Evolutionary conservation across 2,888 invertebrate genomes (phyloP).

Genomic region (Agonum fuliginosum): DNA sequence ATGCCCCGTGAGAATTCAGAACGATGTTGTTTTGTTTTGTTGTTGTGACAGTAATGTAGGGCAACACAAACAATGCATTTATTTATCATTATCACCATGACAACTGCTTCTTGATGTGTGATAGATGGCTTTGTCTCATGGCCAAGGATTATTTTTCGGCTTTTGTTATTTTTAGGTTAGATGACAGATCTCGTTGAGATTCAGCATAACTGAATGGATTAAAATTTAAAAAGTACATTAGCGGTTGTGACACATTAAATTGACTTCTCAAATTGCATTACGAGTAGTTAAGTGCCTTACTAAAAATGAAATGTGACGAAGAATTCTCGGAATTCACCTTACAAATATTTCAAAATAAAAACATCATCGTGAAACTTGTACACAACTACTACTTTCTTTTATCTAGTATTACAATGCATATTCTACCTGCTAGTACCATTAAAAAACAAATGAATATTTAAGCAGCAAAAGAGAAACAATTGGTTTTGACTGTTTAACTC

Average conservation of each 20-base stretch:
- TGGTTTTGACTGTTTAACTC: constrained; percentile 33
- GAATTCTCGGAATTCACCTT: constrained; percentile 35
- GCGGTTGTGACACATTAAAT: constrained; percentile 14
- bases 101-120: constrained; percentile 7
- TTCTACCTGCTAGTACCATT: constrained; percentile 19
- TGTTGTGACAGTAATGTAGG: constrained; percentile 26
- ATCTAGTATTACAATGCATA: constrained; percentile 10
- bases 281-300: constrained; percentile 6
- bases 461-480: constrained; percentile 38
- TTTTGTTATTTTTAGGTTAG: constrained; percentile 42
- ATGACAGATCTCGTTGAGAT: constrained; percentile 23
- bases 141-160: constrained; percentile 32
- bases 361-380: constrained; percentile 10
- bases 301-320: constrained; percentile 4
- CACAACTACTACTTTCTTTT: constrained; percentile 41
- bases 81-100: constrained; percentile 17
- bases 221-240: constrained; percentile 12
- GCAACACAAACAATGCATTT: constrained; percentile 31
- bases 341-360: constrained; percentile 26
- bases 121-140: constrained; percentile 42
- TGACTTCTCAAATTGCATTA: constrained; percentile 1
- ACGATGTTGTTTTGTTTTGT: not conserved
- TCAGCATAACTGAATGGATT: constrained; percentile 36
- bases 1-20: not conserved
- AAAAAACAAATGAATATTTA: constrained; percentile 45